Percentiles rank a stretch among this genome's conserved stretches.
phyloP scores from a whole-genome alignment of 2,888 invertebrate genomes.

The Drosophila kanekoi region DNA sequence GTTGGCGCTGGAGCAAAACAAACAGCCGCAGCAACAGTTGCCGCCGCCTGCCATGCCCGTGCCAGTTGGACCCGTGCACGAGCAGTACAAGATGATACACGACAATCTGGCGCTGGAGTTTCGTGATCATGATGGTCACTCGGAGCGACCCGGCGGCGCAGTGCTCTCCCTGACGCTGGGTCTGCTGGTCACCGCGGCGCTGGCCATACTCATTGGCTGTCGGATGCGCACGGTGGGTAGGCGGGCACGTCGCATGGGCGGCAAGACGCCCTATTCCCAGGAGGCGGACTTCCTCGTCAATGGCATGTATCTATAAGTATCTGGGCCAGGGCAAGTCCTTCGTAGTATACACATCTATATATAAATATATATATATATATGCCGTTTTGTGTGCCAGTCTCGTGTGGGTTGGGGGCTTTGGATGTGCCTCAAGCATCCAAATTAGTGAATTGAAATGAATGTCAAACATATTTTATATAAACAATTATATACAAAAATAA shows the following conservation, averaged over 20 bases:
- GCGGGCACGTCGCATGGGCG: constrained; percentile 89
- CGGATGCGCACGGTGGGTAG: constrained; percentile 91
- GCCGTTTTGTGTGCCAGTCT: constrained; percentile 39
- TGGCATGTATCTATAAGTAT: constrained; percentile 94
- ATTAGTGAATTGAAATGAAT: constrained; percentile 59
- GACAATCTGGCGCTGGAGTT: constrained; percentile 84
- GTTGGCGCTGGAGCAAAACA: constrained; percentile 69
- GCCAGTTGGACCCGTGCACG: constrained; percentile 80
- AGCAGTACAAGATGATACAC: constrained; percentile 84
- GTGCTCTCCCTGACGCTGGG: constrained; percentile 92
- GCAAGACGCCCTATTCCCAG: constrained; percentile 93
- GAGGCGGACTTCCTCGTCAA: constrained; percentile 99
- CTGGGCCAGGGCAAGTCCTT: background rate
- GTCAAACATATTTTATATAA: constrained; percentile 74
- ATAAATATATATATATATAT: constrained; percentile 23
- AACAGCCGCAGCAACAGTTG: constrained; percentile 37
- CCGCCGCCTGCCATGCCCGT: constrained; percentile 51
- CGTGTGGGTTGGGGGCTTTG: constrained; percentile 20
- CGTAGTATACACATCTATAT: constrained; percentile 12
- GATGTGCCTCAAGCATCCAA: constrained; percentile 10
- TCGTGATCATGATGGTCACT: constrained; percentile 88
- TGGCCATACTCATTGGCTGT: constrained; percentile 93
- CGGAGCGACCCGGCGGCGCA: constrained; percentile 91
- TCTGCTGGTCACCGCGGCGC: constrained; percentile 91
- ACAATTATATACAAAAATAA: constrained; percentile 53